Evolutionary conservation across 1,140 invertebrate genomes (phyloP).

Genomic region (Melanaphis sacchari): DNA sequence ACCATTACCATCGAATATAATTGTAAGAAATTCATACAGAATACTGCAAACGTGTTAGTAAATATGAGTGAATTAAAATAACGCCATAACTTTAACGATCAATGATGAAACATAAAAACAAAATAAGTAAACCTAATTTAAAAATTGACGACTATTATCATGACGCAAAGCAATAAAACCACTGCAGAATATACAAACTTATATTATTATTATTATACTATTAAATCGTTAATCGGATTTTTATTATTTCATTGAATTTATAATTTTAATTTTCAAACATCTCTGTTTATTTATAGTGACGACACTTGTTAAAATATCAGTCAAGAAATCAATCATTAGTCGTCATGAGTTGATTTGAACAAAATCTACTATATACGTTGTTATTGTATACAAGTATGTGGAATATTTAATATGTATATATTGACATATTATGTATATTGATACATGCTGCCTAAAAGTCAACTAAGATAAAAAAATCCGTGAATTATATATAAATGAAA

Average conservation of each 20-base stretch:
- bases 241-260: background rate
- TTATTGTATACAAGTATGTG: background rate
- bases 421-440: background rate
- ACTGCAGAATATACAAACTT: background rate
- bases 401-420: background rate
- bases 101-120: background rate
- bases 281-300: background rate
- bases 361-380: background rate
- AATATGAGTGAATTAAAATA: background rate
- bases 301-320: background rate
- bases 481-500: background rate
- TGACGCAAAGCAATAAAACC: conserved; percentile 4
- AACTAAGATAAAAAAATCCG: background rate
- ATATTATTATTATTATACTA: background rate
- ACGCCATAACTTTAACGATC: background rate
- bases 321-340: conserved; percentile 11
- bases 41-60: background rate
- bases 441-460: background rate
- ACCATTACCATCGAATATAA: background rate
- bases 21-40: background rate
- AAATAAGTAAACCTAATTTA: background rate
- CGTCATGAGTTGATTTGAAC: background rate
- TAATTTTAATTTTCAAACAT: background rate
- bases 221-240: background rate
- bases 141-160: no score